Percentiles rank a stretch among this genome's conserved stretches.
Evolutionary conservation across 2,797 vertebrate genomes (phyloP).

Genomic region (Manis javanica): DNA sequence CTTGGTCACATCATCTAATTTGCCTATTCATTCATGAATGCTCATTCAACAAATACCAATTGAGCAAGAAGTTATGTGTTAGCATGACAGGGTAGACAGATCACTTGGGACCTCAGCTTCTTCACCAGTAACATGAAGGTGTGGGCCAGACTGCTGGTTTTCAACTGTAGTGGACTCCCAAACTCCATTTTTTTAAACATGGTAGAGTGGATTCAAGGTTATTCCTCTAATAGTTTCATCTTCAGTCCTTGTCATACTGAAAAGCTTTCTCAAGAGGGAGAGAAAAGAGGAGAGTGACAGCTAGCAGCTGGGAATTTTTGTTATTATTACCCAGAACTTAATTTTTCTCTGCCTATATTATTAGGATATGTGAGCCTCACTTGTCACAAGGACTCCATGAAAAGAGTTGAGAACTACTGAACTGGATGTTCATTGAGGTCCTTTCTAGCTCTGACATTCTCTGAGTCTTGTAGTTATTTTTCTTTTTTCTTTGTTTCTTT

Average conservation of each 20-base stretch:
- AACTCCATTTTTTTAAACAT: conserved; percentile 8
- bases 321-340: neutral
- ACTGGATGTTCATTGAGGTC: neutral
- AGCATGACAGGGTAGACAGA: neutral
- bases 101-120: neutral
- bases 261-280: neutral
- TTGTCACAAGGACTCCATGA: neutral
- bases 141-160: neutral
- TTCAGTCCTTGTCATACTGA: neutral
- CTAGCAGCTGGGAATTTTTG: neutral
- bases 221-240: neutral
- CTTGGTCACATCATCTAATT: neutral
- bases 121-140: neutral
- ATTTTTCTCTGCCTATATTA: neutral
- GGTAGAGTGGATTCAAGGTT: neutral
- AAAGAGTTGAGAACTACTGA: neutral
- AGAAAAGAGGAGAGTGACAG: neutral
- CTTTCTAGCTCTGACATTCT: neutral
- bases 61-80: conserved; percentile 12
- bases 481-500: neutral
- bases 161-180: neutral
- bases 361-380: neutral
- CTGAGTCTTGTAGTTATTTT: neutral
- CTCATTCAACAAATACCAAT: neutral
- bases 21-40: neutral